Evolutionary conservation across 2,888 invertebrate genomes (phyloP), one percentile per base, ranked within the genome.

Genomic region (Blera fallax): DNA sequence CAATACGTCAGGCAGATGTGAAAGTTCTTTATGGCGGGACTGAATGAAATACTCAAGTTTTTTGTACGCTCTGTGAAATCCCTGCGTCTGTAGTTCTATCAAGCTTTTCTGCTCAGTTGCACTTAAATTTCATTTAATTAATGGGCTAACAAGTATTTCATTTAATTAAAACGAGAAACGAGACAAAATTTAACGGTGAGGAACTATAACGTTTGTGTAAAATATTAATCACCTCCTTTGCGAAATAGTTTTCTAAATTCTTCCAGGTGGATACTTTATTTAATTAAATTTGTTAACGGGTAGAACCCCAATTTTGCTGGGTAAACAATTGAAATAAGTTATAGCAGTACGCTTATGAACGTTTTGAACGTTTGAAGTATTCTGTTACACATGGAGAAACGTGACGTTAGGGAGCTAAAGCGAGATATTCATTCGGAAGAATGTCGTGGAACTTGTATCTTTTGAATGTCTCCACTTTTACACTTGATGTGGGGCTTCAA

Each of bases 141-240:
- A 34, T 64, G 34, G 10, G 43, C 45, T 45, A 32, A 34, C 52
- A 74, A 64, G 52, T 72, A 72, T 60, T 60, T 60, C 37, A 60
- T 65, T 56, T 48, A 16, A 76, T 64, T 48, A 32, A 64, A 48
- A 48, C 7, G 29, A 4, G 14, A 7, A 50, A 48, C 2, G 16
- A 10, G 0, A 14, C 27, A 27, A 14, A n/a, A 64, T 29, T 32
- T 11, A 60, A 6, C 11, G 34, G 1, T 24, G 62, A 65, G 18
- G 7, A 43, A 29, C 43, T 62, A 43, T 14, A 11, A 18, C 14
- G 40, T 14, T 60, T 11, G 27, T 27, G 21, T 24, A 10, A 43
- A 62, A 62, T 43, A 62, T 62, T 62, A 62, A 62, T 14, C 43
- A 43, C 10, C 16, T 43, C 2, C 16, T 43, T 29, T 24, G 43